phyloP scores from a whole-genome alignment of 1,140 invertebrate genomes.

The Oryctes rhinoceros region DNA sequence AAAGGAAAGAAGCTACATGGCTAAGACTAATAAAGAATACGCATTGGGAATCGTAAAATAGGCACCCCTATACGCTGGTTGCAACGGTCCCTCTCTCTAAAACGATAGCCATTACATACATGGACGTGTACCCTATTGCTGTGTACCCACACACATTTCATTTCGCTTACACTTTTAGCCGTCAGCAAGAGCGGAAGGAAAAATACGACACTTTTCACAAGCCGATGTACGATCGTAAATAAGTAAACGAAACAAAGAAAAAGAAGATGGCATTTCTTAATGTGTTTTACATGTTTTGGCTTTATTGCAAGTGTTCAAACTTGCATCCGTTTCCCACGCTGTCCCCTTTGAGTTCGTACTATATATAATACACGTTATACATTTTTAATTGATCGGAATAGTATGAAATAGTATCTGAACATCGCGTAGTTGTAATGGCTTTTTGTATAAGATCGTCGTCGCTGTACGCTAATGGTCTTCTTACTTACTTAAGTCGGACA shows the following conservation, averaged over 20 bases:
- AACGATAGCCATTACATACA: background rate
- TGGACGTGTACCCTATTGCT: too few relatives aligned
- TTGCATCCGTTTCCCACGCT: slow-evolving; percentile 25
- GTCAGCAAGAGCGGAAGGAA: background rate
- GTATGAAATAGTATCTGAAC: background rate
- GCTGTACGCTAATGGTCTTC: slow-evolving; percentile 6
- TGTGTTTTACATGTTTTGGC: slow-evolving; percentile 36
- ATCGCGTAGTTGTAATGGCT: slow-evolving; percentile 7
- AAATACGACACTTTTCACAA: slow-evolving; percentile 6
- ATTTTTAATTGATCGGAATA: slow-evolving; percentile 35
- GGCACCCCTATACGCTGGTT: background rate
- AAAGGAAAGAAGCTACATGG: too few relatives aligned
- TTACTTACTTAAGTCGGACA: background rate
- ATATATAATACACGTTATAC: slow-evolving; percentile 11
- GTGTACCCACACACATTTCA: too few relatives aligned
- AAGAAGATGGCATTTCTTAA: slow-evolving; percentile 13
- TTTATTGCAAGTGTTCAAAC: slow-evolving; percentile 28
- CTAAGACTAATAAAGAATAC: background rate
- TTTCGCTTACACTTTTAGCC: background rate
- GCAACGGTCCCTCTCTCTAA: background rate
- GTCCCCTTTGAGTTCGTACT: background rate
- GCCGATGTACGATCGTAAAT: background rate
- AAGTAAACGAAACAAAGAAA: slow-evolving; percentile 20
- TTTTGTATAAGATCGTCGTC: background rate
- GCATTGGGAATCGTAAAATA: background rate